Base-by-base conservation (phyloP, 2,888 invertebrate species). In the Macrophya annulata region DNA sequence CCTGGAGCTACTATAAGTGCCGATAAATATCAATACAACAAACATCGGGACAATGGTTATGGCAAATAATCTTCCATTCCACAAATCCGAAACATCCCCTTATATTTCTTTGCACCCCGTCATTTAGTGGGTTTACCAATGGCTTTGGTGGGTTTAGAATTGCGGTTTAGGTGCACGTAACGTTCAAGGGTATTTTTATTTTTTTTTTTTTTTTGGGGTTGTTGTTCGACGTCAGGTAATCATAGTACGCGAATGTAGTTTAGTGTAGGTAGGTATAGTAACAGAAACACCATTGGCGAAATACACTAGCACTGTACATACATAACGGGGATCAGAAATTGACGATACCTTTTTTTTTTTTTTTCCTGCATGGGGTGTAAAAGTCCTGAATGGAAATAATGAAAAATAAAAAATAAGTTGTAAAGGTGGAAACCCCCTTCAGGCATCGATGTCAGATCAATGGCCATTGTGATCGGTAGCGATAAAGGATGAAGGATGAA, bases 1-100 rank as follows among this genome's bases (percentile, higher is more conserved):
- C 55, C 25, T 3, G 21, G 9, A 4, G 8, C 43, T 12, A 21
- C 45, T 51, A 21, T 2, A 5, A 59, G 59, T 43, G 59, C 31
- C 92, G 92, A 92, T 93, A 92, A 92, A 92, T 93, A 93, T 93
- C 92, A 91, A 92, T 92, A 90, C 90, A 93, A 91, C 91, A 91
- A 92, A 91, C 89, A 68, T 45, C 43, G 25, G 68, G 25, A 55
- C 77, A 55, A 77, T 77, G 77, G 31, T 55, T 25, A 31, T 15
- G 68, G 83, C 83, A 83, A 83, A 83, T 83, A 83, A 48, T 83
- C 83, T 83, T 83, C 68, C 51, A 83, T 83, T 83, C 68, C 83
- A 83, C 83, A 83, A 83, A 83, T 83, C 83, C 83, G 83, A 83
- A 83, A 83, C 83, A 83, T 83, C 83, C 83, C 83, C 51, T 51